Evolutionary conservation across 2,888 invertebrate genomes (phyloP).

Genomic region (Nomada flava): DNA sequence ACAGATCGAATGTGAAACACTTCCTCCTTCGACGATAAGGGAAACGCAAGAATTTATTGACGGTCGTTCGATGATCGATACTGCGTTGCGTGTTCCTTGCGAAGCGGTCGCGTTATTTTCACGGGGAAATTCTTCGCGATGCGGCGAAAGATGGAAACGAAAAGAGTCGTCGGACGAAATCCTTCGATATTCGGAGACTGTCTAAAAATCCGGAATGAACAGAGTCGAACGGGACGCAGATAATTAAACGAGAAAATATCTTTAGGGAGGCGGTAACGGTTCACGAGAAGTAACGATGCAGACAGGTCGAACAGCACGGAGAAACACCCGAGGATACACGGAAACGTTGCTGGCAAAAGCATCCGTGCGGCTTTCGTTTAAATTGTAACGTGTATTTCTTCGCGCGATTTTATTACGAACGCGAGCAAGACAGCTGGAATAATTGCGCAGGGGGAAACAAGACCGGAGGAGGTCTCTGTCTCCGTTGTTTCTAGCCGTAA

Average conservation of each 20-base stretch:
- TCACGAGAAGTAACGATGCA: neutral
- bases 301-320: neutral
- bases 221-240: neutral
- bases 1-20: neutral
- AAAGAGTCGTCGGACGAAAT: neutral
- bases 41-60: neutral
- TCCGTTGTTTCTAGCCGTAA: neutral
- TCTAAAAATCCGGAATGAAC: neutral
- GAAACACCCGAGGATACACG: neutral
- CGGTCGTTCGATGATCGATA: neutral
- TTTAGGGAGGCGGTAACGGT: neutral
- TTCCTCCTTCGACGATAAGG: too few species aligned
- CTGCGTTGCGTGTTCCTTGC: too few species aligned
- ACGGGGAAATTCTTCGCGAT: neutral
- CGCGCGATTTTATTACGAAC: neutral
- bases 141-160: neutral
- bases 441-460: slow-evolving; percentile 13
- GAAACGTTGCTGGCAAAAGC: too few species aligned
- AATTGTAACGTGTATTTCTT: neutral
- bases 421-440: neutral
- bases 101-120: neutral
- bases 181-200: neutral
- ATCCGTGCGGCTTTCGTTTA: neutral
- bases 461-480: neutral
- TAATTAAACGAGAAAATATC: slow-evolving; percentile 4